Evolutionary conservation across 2,888 invertebrate species (phyloP).

Genomic region (Drosophila pullipes): DNA sequence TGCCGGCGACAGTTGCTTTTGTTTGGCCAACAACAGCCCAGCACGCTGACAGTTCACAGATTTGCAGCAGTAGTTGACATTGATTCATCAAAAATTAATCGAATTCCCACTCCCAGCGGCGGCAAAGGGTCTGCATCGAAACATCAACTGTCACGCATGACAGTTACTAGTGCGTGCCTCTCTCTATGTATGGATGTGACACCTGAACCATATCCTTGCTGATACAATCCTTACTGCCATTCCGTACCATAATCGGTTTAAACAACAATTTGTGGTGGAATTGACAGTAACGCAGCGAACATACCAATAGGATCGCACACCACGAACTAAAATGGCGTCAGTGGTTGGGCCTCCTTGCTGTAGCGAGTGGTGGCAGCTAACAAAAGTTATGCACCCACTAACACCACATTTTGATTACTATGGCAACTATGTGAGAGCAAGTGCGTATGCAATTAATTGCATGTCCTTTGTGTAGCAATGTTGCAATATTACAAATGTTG

Average conservation of each 20-base stretch:
- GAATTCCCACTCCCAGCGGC: constrained; percentile 65
- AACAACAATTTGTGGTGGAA: constrained; percentile 64
- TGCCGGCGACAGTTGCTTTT: constrained; percentile 56
- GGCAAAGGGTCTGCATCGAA: constrained; percentile 34
- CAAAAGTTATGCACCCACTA: constrained; percentile 5
- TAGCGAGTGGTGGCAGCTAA: not conserved
- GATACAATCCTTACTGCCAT: constrained; percentile 17
- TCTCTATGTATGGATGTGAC: constrained; percentile 7
- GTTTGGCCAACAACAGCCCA: constrained; percentile 51
- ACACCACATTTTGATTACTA: constrained; percentile 9
- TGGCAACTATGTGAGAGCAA: not conserved
- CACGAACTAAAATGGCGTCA: constrained; percentile 16
- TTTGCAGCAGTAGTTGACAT: constrained; percentile 81
- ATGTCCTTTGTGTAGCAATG: constrained; percentile 40
- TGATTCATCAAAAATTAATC: constrained; percentile 84
- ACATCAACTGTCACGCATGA: constrained; percentile 66
- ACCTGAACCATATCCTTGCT: constrained; percentile 27
- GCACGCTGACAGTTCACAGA: constrained; percentile 70
- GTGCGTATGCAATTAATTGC: constrained; percentile 57
- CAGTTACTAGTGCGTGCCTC: constrained; percentile 9
- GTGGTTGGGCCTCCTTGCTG: not conserved
- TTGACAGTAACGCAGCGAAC: constrained; percentile 36
- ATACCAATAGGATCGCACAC: constrained; percentile 8
- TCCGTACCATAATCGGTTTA: constrained; percentile 66
- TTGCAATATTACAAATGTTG: constrained; percentile 16